A percentile compares a stretch with the other conserved stretches of the same genome.
These are phyloP conservation scores for Ectobius pallidus DNA, from an alignment of 2,888 invertebrate genomes.

Conservation along the genomic window DNA sequence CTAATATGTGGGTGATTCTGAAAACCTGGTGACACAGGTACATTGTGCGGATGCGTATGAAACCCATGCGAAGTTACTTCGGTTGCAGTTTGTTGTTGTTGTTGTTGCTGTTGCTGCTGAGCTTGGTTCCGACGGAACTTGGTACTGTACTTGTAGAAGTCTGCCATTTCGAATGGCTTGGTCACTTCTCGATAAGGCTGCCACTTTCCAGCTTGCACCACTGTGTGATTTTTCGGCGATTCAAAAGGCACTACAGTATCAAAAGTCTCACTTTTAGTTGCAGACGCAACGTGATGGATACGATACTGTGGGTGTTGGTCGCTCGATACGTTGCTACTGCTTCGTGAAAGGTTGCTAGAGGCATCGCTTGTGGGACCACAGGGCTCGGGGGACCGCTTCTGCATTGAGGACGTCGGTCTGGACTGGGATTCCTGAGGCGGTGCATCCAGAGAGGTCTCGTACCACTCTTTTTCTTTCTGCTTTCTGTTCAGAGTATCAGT, in stretches of 20 bases:
- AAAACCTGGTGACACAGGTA: not conserved
- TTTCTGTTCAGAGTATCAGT: constrained; percentile 52
- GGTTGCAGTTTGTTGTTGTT: not conserved
- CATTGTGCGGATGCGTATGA: not conserved
- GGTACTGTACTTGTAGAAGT: constrained; percentile 97
- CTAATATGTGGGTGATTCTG: not conserved
- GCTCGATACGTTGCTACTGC: constrained; percentile 38
- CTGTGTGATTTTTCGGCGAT: constrained; percentile 81
- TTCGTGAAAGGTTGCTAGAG: constrained; percentile 36
- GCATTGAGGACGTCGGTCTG: not conserved
- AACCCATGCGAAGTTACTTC: not conserved
- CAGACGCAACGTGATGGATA: not conserved
- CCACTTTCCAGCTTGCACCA: constrained; percentile 87
- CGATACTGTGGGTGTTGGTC: constrained; percentile 29
- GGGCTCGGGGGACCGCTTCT: constrained; percentile 18
- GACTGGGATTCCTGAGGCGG: constrained; percentile 19
- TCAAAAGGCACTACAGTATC: constrained; percentile 64
- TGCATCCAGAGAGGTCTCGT: constrained; percentile 55
- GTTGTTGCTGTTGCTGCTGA: not conserved
- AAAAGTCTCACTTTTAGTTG: constrained; percentile 30
- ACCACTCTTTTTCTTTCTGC: constrained; percentile 56
- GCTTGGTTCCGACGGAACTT: constrained; percentile 75
- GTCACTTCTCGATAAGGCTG: constrained; percentile 92
- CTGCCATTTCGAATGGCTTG: constrained; percentile 97
- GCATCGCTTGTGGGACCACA: constrained; percentile 28